These are phyloP conservation scores for Drosophila serrata DNA, from an alignment of 1,140 invertebrate species.

Conservation along the genomic window DNA sequence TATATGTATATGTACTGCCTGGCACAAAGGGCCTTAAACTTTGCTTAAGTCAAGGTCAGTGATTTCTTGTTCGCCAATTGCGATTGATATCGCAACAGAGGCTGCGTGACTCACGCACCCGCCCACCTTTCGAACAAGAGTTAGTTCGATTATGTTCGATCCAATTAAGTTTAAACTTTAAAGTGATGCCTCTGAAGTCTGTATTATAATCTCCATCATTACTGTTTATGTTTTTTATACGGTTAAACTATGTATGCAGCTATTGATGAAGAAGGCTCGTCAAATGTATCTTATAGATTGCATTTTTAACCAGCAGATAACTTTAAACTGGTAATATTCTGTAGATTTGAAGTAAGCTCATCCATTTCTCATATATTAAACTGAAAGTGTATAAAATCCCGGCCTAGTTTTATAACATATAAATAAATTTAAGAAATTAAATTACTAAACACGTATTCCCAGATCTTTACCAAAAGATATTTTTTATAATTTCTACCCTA, in stretches of 20 bases:
- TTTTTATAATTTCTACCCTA: background rate
- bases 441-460: background rate
- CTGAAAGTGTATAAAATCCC: too few relatives aligned
- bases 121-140: conserved; percentile 3
- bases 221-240: too few relatives aligned
- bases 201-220: too few relatives aligned
- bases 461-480: background rate
- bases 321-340: too few relatives aligned
- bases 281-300: too few relatives aligned
- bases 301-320: too few relatives aligned
- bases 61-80: conserved; percentile 83
- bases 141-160: background rate
- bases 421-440: background rate
- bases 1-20: conserved; percentile 36
- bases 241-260: too few relatives aligned
- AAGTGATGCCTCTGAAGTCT: too few relatives aligned
- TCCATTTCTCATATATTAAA: too few relatives aligned
- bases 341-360: too few relatives aligned
- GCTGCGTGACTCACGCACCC: conserved; percentile 51
- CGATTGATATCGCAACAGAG: conserved; percentile 50
- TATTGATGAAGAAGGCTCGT: too few relatives aligned
- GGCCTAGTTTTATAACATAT: too few relatives aligned
- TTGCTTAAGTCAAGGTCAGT: conserved; percentile 84
- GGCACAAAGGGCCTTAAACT: conserved; percentile 83
- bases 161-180: background rate